These are phyloP conservation scores for Echinometra lucunter DNA, from an alignment of 53 echinoderm and acorn worm species.

Conservation along the genomic window DNA sequence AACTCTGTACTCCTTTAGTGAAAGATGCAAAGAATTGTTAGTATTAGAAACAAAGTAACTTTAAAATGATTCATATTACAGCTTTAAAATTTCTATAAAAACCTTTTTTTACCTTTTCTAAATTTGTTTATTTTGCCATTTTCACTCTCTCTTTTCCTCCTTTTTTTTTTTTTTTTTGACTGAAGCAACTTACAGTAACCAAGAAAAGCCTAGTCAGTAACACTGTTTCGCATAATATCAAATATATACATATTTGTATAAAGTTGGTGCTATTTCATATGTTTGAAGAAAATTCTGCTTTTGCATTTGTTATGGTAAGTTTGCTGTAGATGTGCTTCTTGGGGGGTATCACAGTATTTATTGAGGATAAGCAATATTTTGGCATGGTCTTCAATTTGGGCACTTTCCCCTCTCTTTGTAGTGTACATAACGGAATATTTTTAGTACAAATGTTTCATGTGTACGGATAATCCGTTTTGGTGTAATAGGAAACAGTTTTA, in stretches of 20 bases:
- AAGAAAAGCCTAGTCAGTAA: neutral
- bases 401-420: slow-evolving; percentile 1
- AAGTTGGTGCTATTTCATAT: slow-evolving; percentile 40
- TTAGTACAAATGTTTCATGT: neutral
- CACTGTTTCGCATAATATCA: neutral
- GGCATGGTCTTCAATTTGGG: neutral
- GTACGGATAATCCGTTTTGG: neutral
- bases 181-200: neutral
- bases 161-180: neutral
- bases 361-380: neutral
- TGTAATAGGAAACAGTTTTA: neutral
- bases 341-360: neutral
- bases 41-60: neutral
- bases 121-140: neutral
- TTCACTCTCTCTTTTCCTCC: no score
- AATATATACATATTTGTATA: neutral
- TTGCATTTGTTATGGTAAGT: neutral
- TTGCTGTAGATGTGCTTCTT: slow-evolving; percentile 9
- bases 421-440: neutral
- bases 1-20: neutral
- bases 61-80: neutral
- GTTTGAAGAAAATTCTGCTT: neutral
- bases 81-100: neutral
- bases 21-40: neutral
- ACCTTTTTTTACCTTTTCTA: neutral